phyloP scores from a whole-genome alignment of 2,797 vertebrate species.

The Sebastes steindachneri region DNA sequence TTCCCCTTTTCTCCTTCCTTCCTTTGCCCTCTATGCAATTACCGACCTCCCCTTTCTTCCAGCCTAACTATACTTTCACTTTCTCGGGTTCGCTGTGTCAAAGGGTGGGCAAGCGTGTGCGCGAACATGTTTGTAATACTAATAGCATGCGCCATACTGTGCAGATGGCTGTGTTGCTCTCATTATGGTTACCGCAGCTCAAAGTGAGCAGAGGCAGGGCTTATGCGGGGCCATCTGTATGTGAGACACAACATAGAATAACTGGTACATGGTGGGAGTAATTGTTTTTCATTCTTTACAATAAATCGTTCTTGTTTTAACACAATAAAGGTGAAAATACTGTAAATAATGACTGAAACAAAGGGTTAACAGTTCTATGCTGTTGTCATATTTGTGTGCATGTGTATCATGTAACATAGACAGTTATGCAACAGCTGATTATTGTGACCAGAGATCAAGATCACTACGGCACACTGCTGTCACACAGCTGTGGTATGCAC shows the following conservation, averaged over 20 bases:
- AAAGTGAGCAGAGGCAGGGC: conserved; percentile 48
- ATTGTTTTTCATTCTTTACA: not conserved
- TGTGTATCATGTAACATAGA: conserved; percentile 4
- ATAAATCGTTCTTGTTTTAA: conserved; percentile 25
- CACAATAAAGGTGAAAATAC: not conserved
- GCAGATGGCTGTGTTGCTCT: conserved; percentile 62
- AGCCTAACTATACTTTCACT: conserved; percentile 4
- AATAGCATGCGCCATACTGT: conserved; percentile 57
- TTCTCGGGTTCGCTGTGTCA: not conserved
- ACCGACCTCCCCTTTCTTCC: conserved; percentile 21
- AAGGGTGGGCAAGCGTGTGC: conserved; percentile 12
- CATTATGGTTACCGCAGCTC: conserved; percentile 56
- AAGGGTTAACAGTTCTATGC: not conserved
- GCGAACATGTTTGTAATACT: conserved; percentile 48
- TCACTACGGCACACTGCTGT: conserved; percentile 5
- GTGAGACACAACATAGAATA: conserved; percentile 54
- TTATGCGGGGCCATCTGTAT: conserved; percentile 62
- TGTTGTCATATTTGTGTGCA: conserved; percentile 21
- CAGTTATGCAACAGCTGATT: conserved; percentile 45
- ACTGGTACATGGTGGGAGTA: conserved; percentile 44
- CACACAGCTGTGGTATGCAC: conserved; percentile 2
- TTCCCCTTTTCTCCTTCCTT: not conserved
- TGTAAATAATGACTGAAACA: not conserved
- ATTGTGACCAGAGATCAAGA: conserved; percentile 34
- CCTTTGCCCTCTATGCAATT: not conserved